Conservation (phyloP, 2,797 vertebrate species). For the Numenius phaeopus region DNA sequence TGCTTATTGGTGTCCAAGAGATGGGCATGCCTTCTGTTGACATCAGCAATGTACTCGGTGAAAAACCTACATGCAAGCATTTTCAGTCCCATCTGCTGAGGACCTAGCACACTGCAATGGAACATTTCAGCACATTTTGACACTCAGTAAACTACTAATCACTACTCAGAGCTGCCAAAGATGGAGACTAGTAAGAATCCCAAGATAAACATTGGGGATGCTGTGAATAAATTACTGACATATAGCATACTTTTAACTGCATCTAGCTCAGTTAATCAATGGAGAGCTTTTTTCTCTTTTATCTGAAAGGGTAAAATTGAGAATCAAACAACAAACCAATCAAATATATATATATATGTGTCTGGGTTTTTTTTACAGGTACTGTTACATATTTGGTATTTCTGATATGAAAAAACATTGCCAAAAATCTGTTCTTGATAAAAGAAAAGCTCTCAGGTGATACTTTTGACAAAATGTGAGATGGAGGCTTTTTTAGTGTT, state of each 20-base stretch:
- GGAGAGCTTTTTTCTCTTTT: background rate
- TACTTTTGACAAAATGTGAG: background rate
- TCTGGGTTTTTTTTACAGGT: background rate
- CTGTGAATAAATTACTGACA: background rate
- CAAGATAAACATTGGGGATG: background rate
- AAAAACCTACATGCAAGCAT: background rate
- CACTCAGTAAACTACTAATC: background rate
- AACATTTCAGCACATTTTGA: background rate
- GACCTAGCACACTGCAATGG: background rate
- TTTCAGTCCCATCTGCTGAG: slow-evolving; percentile 39
- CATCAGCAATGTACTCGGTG: slow-evolving; percentile 41
- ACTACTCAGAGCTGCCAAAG: background rate
- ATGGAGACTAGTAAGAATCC: background rate
- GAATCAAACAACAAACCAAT: background rate
- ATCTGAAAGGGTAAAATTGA: background rate
- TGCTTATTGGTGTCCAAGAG: background rate
- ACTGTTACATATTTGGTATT: background rate
- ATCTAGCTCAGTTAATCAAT: background rate
- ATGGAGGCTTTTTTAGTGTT: background rate
- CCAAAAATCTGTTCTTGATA: background rate
- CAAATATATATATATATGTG: background rate
- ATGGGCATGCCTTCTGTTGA: background rate
- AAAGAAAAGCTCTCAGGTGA: background rate
- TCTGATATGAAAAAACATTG: background rate
- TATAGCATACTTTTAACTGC: background rate